Evolutionary conservation across 1,140 invertebrate genomes (phyloP).

Genomic region (Ips nitidus): DNA sequence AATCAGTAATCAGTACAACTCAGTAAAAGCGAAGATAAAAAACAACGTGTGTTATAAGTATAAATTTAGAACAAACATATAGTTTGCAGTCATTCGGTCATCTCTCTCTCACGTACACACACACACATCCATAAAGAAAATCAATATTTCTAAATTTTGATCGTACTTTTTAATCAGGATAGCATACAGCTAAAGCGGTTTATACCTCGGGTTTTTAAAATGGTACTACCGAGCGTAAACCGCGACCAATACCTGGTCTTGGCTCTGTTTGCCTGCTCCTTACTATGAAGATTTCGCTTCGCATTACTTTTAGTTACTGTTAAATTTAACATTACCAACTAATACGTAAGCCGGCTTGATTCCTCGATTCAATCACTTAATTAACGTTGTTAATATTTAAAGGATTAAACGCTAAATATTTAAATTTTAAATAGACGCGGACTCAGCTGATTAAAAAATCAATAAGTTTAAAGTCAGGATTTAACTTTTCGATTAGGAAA

Average conservation of each 20-base stretch:
- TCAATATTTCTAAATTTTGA: conserved; percentile 23
- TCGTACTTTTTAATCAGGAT: background rate
- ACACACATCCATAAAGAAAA: background rate
- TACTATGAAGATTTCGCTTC: conserved; percentile 6
- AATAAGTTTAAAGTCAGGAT: conserved; percentile 19
- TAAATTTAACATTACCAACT: conserved; percentile 7
- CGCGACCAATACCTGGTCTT: too few relatives aligned
- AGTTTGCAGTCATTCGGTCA: too few relatives aligned
- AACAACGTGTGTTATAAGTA: too few relatives aligned
- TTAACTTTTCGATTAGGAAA: conserved; percentile 16
- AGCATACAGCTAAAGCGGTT: background rate
- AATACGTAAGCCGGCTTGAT: background rate
- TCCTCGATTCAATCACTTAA: conserved; percentile 1
- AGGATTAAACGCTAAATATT: conserved; percentile 7
- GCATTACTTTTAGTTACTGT: background rate
- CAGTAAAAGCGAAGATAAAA: too few relatives aligned
- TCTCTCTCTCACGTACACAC: background rate
- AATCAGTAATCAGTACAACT: too few relatives aligned
- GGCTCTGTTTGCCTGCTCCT: conserved; percentile 5
- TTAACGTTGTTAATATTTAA: conserved; percentile 4
- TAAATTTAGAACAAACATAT: too few relatives aligned
- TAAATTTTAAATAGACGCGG: conserved; percentile 19
- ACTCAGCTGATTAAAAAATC: conserved; percentile 18
- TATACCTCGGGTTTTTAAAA: background rate
- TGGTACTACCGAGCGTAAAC: background rate